Percentiles rank a stretch among this genome's conserved stretches.
These are phyloP conservation scores for Apotomis capreana DNA, from an alignment of 2,888 invertebrate genomes.

Conservation along the genomic window DNA sequence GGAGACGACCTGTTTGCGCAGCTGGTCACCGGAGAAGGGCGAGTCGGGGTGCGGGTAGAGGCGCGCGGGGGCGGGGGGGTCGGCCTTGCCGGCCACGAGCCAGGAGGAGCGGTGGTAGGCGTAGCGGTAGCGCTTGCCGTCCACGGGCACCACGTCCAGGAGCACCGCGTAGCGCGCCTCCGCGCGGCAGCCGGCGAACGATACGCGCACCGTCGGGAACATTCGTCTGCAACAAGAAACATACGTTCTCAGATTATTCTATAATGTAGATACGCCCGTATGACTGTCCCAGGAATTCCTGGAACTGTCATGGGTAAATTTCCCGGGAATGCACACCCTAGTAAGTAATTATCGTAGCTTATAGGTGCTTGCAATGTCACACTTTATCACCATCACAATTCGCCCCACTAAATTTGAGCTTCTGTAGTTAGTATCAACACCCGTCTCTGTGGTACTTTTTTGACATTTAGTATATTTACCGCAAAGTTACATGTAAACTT, in stretches of 20 bases:
- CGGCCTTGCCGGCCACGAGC: constrained; percentile 99
- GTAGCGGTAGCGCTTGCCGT: constrained; percentile 98
- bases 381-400: too few species aligned
- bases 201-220: constrained; percentile 98
- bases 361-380: too few species aligned
- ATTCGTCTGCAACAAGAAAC: constrained; percentile 89
- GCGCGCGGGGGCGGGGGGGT: constrained; percentile 96
- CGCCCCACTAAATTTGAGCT: too few species aligned
- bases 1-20: constrained; percentile 97
- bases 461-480: too few species aligned
- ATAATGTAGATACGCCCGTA: too few species aligned
- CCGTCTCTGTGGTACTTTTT: too few species aligned
- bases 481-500: too few species aligned
- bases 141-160: constrained; percentile 98
- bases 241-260: not conserved
- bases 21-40: constrained; percentile 97
- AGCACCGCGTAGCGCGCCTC: constrained; percentile 95
- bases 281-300: too few species aligned
- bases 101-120: constrained; percentile 99
- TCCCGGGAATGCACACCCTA: too few species aligned
- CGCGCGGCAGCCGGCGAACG: constrained; percentile 92
- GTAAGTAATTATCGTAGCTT: too few species aligned
- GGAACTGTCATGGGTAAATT: too few species aligned
- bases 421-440: too few species aligned
- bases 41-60: constrained; percentile 98